Conservation (phyloP, 2,888 invertebrate genomes). For the Mayetiola destructor region DNA sequence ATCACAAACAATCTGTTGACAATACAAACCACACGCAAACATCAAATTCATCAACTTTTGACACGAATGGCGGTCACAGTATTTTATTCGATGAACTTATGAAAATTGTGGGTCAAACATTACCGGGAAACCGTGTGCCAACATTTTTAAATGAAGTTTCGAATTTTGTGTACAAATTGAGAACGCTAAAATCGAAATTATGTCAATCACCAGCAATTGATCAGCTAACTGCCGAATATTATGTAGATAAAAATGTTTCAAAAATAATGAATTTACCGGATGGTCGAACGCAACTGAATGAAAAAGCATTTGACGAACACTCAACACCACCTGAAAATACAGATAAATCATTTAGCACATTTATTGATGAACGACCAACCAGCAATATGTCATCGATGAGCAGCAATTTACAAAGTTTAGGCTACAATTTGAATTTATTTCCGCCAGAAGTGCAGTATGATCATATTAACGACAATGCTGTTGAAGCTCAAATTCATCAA, state of each 20-base stretch:
- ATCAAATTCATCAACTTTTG: background rate
- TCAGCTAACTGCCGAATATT: background rate
- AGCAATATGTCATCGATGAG: background rate
- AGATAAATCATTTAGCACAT: background rate
- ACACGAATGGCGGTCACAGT: background rate
- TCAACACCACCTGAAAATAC: too few species aligned
- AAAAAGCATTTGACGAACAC: background rate
- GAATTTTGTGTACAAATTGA: slow-evolving; percentile 30
- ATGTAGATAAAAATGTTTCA: background rate
- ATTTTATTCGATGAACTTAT: slow-evolving; percentile 7
- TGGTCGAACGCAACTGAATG: background rate
- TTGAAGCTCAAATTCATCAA: slow-evolving; percentile 27
- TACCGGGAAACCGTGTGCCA: slow-evolving; percentile 30
- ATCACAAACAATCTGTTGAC: slow-evolving; percentile 21
- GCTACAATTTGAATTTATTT: background rate
- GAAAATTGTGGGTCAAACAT: background rate
- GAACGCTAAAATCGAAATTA: background rate
- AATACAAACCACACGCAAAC: background rate
- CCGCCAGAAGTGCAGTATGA: slow-evolving; percentile 27
- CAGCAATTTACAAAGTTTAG: background rate
- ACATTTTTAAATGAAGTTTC: slow-evolving; percentile 30
- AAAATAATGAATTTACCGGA: background rate
- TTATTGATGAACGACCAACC: background rate
- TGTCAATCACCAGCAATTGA: background rate
- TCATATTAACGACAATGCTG: slow-evolving; percentile 34